phyloP scores from a whole-genome alignment of 2,797 vertebrate species.

The Mustela erminea region DNA sequence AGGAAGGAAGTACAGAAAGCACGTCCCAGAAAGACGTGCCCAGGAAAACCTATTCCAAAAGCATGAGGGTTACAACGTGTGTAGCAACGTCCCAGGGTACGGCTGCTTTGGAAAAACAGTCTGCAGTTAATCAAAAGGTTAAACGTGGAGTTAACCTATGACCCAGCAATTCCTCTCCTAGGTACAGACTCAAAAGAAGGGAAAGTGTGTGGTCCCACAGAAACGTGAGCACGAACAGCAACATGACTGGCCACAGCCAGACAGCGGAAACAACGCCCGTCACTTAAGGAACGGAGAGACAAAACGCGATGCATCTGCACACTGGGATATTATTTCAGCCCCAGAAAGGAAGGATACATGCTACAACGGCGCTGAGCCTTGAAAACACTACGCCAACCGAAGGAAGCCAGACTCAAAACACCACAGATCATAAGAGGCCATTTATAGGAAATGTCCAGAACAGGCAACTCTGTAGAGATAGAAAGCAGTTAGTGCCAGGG shows the following conservation, averaged over 20 bases:
- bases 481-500: not conserved
- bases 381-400: not conserved
- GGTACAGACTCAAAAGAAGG: not conserved
- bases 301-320: not conserved
- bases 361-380: not conserved
- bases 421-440: not conserved
- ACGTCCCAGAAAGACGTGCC: not conserved
- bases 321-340: not conserved
- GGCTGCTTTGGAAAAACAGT: not conserved
- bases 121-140: not conserved
- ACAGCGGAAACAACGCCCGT: not conserved
- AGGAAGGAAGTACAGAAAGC: not conserved
- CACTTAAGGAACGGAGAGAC: not conserved
- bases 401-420: not conserved
- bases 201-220: not conserved
- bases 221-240: not conserved
- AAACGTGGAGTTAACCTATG: not conserved
- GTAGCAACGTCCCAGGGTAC: not conserved
- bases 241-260: not conserved
- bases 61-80: not conserved
- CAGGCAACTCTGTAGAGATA: not conserved
- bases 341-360: not conserved
- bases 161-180: not conserved
- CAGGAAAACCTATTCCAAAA: not conserved
- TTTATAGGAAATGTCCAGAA: not conserved